Percentiles rank a stretch among this genome's conserved stretches.
Evolutionary conservation across 2,888 invertebrate genomes (phyloP).

Genomic region (Thysanoteuthis rhombus): DNA sequence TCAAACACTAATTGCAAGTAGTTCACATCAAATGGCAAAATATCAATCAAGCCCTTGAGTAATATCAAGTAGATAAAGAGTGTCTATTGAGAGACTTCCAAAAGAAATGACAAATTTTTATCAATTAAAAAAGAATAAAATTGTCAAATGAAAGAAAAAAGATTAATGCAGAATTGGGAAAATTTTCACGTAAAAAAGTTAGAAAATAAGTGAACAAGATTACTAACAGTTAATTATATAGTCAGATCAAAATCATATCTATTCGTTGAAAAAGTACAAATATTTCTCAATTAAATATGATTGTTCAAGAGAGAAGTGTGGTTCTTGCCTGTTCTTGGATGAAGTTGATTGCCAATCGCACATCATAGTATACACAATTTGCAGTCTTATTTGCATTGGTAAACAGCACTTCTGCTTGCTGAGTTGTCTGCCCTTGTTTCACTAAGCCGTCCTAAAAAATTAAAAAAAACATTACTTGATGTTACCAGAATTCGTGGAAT

Average conservation of each 20-base stretch:
- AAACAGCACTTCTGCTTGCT: conserved; percentile 56
- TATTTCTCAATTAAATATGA: neutral
- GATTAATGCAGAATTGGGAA: no score
- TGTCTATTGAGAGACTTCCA: neutral
- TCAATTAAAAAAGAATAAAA: no score
- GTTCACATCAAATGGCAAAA: neutral
- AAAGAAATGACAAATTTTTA: no score
- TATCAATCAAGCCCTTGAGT: no score
- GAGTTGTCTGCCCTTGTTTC: conserved; percentile 66
- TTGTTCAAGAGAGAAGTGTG: neutral
- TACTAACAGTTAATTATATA: no score
- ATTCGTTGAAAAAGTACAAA: no score
- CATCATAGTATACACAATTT: conserved; percentile 73
- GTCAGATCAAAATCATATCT: no score
- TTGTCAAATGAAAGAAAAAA: no score
- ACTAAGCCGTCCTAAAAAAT: conserved; percentile 79
- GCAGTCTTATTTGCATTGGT: conserved; percentile 73
- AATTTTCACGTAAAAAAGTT: no score
- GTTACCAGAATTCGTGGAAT: neutral
- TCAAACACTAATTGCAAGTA: neutral
- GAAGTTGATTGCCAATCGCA: conserved; percentile 74
- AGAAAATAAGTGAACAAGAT: no score
- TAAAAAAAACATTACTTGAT: conserved; percentile 13
- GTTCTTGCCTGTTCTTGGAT: conserved; percentile 62
- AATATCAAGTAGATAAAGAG: neutral